Base-by-base conservation (phyloP, 2,888 invertebrate species). In the Dolichomitus sp. region DNA sequence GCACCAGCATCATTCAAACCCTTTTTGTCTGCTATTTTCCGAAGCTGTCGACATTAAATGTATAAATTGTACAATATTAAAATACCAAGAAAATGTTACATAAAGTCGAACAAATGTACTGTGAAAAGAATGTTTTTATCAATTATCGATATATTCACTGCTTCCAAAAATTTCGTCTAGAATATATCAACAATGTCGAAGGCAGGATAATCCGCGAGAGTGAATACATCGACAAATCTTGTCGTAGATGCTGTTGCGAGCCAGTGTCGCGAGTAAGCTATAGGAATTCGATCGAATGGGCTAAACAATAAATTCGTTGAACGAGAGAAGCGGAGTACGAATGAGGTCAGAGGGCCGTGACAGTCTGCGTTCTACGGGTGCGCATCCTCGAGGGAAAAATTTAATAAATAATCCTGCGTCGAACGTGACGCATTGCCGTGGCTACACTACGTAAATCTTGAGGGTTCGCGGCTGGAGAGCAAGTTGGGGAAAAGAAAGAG, bases 341-440 rank as follows among this genome's bases (percentile, higher is more conserved):
- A 78, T 57, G 82, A 70, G 78, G 69, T 82, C 82, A 74, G 69
- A 65, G 63, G 50, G 78, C 69, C 74, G 69, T 74, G 78, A 81
- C 69, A 78, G 73, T 77, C 37, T 52, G 52, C 17, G 50, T 52
- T 42, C n/a, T 14, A 30, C 37, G 37, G 17, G 30, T 4, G 57
- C 19, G 40, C 37, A 45, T 70, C 75, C 82, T 82, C 79, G 57
- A 54, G 79, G 79, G 82, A 79, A 82, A 82, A 79, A 79, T 79
- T 79, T 75, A 82, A 82, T 82, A 82, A 82, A 82, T 82, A 82
- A 82, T 78, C 78, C 81, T 70, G 74, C 78, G 82, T 78, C 82
- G 82, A 82, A 82, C 74, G 82, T 82, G 82, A 82, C 69, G 82
- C 82, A 82, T 82, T 65, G 69, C 78, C 82, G 74, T 57, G 70